Evolutionary conservation across 1,140 invertebrate species (phyloP).

Genomic region (Coelopa frigida): DNA sequence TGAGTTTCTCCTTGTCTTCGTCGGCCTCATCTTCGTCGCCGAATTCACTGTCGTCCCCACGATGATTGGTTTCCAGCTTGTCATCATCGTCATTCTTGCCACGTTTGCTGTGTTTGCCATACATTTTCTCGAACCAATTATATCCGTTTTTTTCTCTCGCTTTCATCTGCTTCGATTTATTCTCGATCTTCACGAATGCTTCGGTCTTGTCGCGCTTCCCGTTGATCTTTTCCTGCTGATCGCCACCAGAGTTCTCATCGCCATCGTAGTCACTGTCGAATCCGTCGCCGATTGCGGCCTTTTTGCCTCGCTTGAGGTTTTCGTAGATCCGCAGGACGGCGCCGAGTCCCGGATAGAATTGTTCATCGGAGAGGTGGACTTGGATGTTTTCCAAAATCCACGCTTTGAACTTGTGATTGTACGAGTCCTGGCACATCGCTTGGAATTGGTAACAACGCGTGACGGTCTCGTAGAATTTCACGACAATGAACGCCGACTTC

Average conservation of each 20-base stretch:
- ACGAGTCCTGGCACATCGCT: slow-evolving; percentile 18
- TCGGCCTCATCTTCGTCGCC: not conserved
- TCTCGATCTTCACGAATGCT: not conserved
- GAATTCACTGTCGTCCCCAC: not conserved
- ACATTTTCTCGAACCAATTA: not conserved
- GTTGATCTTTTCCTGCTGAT: too few species aligned
- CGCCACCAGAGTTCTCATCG: too few species aligned
- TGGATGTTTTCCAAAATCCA: slow-evolving; percentile 33
- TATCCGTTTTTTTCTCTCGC: not conserved
- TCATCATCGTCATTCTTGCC: not conserved
- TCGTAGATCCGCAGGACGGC: slow-evolving; percentile 31
- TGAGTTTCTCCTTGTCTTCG: not conserved
- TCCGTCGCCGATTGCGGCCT: not conserved
- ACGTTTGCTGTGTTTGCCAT: not conserved
- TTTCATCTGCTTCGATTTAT: not conserved
- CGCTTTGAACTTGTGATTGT: slow-evolving; percentile 24
- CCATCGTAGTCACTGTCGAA: too few species aligned
- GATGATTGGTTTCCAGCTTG: not conserved
- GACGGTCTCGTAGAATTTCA: slow-evolving; percentile 30
- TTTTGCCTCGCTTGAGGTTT: slow-evolving; percentile 10
- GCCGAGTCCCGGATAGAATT: slow-evolving; percentile 40
- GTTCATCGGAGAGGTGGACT: slow-evolving; percentile 29
- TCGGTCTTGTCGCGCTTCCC: not conserved
- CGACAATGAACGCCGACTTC: slow-evolving; percentile 22
- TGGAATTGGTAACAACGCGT: slow-evolving; percentile 31